phyloP scores from a whole-genome alignment of 1,140 invertebrate species.

The Aphidius ervi region DNA sequence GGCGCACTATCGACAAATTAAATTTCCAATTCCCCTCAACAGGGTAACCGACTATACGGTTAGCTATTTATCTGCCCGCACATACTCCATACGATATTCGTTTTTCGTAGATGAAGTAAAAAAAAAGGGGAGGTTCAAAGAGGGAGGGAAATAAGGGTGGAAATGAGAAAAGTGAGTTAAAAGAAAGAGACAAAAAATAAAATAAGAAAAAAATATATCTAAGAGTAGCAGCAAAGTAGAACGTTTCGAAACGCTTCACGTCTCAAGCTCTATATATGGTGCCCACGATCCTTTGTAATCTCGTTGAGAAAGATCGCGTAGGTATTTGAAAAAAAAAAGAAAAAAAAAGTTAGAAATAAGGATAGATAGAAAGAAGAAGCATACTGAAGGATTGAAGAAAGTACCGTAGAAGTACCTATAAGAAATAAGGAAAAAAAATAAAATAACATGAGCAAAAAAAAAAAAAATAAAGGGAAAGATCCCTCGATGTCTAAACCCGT shows the following conservation, averaged over 20 bases:
- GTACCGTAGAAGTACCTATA: too few species aligned
- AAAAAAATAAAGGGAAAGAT: conserved; percentile 2
- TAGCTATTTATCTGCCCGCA: conserved; percentile 21
- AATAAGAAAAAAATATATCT: neutral
- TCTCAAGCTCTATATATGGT: conserved; percentile 27
- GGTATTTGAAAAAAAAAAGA: conserved; percentile 15
- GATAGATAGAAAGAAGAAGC: neutral
- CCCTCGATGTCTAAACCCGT: conserved; percentile 10
- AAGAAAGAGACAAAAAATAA: neutral
- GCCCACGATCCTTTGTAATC: conserved; percentile 38
- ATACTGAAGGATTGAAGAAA: too few species aligned
- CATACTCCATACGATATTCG: neutral
- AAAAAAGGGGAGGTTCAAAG: too few species aligned
- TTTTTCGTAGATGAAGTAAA: too few species aligned
- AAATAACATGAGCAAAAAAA: neutral
- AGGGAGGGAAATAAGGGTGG: too few species aligned
- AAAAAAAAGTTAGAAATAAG: conserved; percentile 13
- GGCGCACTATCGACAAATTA: conserved; percentile 24
- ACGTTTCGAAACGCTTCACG: conserved; percentile 38
- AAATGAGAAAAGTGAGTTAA: too few species aligned
- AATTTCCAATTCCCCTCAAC: conserved; percentile 21
- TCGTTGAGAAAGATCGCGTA: conserved; percentile 33
- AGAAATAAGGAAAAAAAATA: neutral
- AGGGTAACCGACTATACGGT: neutral
- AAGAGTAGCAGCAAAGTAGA: conserved; percentile 25